These are phyloP conservation scores for Pseudococcus jackbeardsleyi DNA, from an alignment of 2,888 invertebrate genomes.

Conservation along the genomic window DNA sequence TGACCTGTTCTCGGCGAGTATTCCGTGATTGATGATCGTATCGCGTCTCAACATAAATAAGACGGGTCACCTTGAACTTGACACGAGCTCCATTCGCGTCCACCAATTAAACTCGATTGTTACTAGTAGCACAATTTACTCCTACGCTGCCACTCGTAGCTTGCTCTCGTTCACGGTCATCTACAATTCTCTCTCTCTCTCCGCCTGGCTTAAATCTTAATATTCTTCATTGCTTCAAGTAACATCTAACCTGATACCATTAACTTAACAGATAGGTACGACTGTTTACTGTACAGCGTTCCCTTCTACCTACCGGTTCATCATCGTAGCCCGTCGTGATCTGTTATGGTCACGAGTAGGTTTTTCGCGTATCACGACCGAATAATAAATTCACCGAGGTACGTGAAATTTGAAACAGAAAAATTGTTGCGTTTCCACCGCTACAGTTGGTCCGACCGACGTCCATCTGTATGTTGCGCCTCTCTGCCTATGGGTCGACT, in stretches of 20 bases:
- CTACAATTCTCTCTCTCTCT: background rate
- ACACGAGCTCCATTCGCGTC: conserved; percentile 31
- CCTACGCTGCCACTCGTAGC: conserved; percentile 17
- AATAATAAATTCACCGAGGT: background rate
- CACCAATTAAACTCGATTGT: conserved; percentile 45
- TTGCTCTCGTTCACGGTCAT: conserved; percentile 11
- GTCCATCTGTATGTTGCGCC: no score
- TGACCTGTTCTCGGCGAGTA: background rate
- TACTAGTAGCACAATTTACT: conserved; percentile 51
- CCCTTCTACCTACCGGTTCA: background rate
- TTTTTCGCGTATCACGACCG: conserved; percentile 33
- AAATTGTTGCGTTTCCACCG: background rate
- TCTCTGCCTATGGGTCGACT: background rate
- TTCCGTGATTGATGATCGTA: conserved; percentile 5
- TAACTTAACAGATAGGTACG: background rate
- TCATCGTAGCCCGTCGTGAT: background rate
- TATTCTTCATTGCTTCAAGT: conserved; percentile 18
- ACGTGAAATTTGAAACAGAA: conserved; percentile 28
- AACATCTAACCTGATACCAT: conserved; percentile 40
- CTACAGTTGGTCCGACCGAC: no score
- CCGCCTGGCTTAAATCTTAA: background rate
- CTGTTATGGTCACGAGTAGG: conserved; percentile 44
- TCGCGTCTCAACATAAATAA: conserved; percentile 2
- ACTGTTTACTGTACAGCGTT: background rate
- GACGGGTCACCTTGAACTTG: conserved; percentile 41